Percentiles rank a stretch among this genome's conserved stretches.
These are phyloP conservation scores for Sturnira hondurensis DNA, from an alignment of 2,113 vertebrate genomes.

Conservation along the genomic window DNA sequence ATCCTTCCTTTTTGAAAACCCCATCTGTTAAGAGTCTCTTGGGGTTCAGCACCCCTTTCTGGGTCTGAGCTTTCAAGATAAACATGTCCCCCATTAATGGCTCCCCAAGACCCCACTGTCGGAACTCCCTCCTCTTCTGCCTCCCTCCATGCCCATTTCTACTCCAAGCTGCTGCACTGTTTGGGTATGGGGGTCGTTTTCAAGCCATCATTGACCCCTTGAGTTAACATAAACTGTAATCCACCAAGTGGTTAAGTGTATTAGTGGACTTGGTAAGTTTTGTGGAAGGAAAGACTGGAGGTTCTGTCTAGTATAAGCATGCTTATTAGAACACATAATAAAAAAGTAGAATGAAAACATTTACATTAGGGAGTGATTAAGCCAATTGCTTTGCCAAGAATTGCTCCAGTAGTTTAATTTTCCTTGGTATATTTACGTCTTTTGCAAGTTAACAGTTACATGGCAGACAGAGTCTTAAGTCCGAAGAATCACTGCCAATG, in stretches of 20 bases:
- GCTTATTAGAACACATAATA: neutral
- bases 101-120: neutral
- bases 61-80: neutral
- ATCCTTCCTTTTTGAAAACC: neutral
- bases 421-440: neutral
- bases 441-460: slow-evolving; percentile 7
- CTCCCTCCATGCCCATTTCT: accelerated
- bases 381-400: neutral
- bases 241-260: neutral
- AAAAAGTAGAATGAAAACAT: slow-evolving; percentile 17
- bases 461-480: slow-evolving; percentile 10
- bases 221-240: neutral
- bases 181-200: neutral
- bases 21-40: neutral
- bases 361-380: neutral
- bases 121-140: neutral
- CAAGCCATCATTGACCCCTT: neutral
- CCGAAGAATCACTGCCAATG: slow-evolving; percentile 17
- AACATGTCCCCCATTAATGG: neutral
- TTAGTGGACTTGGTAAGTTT: neutral
- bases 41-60: neutral
- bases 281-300: neutral
- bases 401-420: neutral
- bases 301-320: neutral
- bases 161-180: neutral